Conservation (phyloP, 2,888 invertebrate genomes). For the Caenorhabditis sp. region DNA sequence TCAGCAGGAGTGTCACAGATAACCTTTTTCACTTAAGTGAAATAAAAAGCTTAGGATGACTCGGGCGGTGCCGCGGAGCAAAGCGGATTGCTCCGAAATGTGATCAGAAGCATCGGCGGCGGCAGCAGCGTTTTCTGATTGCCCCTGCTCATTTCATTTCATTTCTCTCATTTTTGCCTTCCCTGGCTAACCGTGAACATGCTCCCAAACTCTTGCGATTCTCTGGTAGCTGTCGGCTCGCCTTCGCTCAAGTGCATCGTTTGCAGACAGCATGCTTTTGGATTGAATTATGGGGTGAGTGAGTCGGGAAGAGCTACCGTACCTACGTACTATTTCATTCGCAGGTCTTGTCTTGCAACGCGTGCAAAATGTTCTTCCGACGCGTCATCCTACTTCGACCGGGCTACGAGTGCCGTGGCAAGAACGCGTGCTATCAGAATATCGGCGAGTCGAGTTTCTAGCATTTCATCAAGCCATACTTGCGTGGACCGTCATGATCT, state of each 20-base stretch:
- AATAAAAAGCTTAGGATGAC: neutral
- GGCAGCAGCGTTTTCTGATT: constrained; percentile 19
- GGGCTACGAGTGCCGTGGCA: neutral
- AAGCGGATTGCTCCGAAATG: constrained; percentile 41
- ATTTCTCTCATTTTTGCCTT: neutral
- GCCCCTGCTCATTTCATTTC: constrained; percentile 13
- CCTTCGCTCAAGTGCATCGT: constrained; percentile 3
- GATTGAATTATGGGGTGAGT: constrained; percentile 51
- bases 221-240: neutral
- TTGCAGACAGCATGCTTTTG: constrained; percentile 27
- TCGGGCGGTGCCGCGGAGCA: constrained; percentile 15
- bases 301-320: neutral
- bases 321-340: neutral
- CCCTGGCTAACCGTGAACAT: neutral
- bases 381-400: constrained; percentile 3
- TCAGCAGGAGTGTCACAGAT: too few species aligned
- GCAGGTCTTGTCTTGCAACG: constrained; percentile 40
- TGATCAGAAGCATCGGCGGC: constrained; percentile 30
- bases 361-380: constrained; percentile 49
- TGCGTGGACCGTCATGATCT: too few species aligned
- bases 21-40: too few species aligned
- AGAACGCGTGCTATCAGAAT: neutral
- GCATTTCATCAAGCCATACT: too few species aligned
- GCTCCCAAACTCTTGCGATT: neutral
- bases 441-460: constrained; percentile 14